These are phyloP conservation scores for Heteromurus nitidus DNA, from an alignment of 2,888 invertebrate genomes.

Conservation along the genomic window DNA sequence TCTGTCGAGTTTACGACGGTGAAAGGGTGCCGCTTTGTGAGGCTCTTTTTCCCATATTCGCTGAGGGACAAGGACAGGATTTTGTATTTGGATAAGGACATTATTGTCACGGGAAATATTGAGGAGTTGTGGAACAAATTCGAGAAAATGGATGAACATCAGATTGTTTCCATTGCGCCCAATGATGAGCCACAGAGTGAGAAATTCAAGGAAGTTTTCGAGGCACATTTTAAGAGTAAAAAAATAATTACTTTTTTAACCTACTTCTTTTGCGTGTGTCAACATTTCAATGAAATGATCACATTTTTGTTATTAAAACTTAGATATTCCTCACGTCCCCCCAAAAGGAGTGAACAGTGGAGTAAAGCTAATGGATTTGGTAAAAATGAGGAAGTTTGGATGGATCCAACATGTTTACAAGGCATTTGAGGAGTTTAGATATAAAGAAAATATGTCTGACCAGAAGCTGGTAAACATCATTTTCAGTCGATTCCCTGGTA, in stretches of 20 bases:
- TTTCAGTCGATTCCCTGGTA: conserved; percentile 5
- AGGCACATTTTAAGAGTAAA: neutral
- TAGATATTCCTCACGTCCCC: conserved; percentile 24
- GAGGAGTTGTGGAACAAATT: conserved; percentile 10
- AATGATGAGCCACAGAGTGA: conserved; percentile 9
- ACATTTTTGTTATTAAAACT: neutral
- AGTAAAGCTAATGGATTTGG: conserved; percentile 41
- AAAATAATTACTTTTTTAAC: neutral
- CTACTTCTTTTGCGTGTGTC: neutral
- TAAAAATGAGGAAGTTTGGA: conserved; percentile 17
- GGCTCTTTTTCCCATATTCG: neutral
- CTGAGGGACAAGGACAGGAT: neutral
- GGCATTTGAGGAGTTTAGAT: neutral
- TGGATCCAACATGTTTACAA: conserved; percentile 5
- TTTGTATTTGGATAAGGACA: neutral
- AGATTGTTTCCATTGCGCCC: neutral
- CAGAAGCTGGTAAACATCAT: conserved; percentile 23
- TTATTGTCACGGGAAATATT: conserved; percentile 40
- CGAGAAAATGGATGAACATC: neutral
- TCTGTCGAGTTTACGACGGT: neutral
- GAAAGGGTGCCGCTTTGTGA: neutral
- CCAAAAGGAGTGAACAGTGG: conserved; percentile 41
- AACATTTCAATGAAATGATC: neutral
- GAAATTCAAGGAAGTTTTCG: neutral
- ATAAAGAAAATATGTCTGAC: neutral